phyloP scores from a whole-genome alignment of 2,113 vertebrate species.

The Chionomys nivalis region DNA sequence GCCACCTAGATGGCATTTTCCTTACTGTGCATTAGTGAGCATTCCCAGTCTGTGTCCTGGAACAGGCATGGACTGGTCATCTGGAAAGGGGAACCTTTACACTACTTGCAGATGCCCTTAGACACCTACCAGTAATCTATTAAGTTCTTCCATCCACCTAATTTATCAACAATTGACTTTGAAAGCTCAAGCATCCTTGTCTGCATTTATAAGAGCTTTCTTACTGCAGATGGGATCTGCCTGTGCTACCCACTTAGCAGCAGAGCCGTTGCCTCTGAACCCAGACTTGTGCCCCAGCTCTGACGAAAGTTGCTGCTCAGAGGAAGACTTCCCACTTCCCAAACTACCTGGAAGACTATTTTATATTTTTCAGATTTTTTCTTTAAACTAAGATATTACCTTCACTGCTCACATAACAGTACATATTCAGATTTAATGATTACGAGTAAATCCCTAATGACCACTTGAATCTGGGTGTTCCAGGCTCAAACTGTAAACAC shows the following conservation, averaged over 20 bases:
- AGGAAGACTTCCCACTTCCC: background rate
- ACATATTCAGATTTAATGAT: background rate
- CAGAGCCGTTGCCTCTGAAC: background rate
- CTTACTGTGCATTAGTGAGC: background rate
- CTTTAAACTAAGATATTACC: background rate
- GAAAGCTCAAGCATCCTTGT: background rate
- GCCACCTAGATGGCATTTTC: background rate
- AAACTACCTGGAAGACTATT: background rate
- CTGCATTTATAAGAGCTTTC: background rate
- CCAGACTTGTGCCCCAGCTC: background rate
- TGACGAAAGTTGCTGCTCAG: background rate
- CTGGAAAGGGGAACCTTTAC: background rate
- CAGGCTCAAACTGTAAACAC: background rate
- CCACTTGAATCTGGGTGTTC: background rate
- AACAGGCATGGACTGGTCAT: background rate
- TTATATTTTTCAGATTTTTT: background rate
- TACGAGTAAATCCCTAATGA: background rate
- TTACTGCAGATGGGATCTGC: background rate
- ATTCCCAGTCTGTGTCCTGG: background rate
- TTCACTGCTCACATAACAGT: background rate
- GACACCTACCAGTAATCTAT: background rate
- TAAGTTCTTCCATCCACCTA: background rate
- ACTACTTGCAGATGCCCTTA: background rate
- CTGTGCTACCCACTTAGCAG: background rate
- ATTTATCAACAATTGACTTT: background rate